Conservation (phyloP, 2,888 invertebrate genomes). For the Chrysolina haemoptera region DNA sequence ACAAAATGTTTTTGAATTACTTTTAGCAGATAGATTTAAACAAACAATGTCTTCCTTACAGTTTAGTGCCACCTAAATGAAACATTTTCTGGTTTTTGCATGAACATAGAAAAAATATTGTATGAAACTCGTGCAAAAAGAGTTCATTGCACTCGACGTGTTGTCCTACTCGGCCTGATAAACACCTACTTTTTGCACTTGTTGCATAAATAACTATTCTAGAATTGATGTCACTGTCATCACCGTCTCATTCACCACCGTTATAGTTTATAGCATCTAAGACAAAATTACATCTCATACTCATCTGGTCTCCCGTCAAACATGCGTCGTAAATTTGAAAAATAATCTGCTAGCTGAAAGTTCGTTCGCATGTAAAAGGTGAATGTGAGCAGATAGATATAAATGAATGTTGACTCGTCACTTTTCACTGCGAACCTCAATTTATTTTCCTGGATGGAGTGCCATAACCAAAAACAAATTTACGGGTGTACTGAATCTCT, state of each 20-base stretch:
- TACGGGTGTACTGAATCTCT: conserved; percentile 24
- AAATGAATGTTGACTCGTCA: conserved; percentile 53
- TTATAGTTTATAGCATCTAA: not conserved
- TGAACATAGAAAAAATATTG: no score
- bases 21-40: no score
- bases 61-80: no score
- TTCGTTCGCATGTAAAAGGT: conserved; percentile 1
- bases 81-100: no score
- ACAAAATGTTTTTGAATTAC: no score
- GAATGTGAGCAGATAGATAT: conserved; percentile 40
- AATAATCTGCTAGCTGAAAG: conserved; percentile 2
- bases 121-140: no score
- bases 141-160: no score
- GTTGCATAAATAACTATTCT: no score
- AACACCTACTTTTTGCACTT: no score
- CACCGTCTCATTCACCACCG: not conserved
- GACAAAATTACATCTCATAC: not conserved
- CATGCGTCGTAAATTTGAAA: not conserved
- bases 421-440: conserved; percentile 50
- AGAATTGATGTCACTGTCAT: no score
- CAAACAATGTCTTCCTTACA: no score
- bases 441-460: conserved; percentile 49
- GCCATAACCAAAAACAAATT: conserved; percentile 50
- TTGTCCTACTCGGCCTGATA: no score
- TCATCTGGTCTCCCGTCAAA: not conserved